A percentile compares a stretch with the other conserved stretches of the same genome.
Evolutionary conservation across 1,140 invertebrate species (phyloP).

Genomic region (Agrypnia vestita): DNA sequence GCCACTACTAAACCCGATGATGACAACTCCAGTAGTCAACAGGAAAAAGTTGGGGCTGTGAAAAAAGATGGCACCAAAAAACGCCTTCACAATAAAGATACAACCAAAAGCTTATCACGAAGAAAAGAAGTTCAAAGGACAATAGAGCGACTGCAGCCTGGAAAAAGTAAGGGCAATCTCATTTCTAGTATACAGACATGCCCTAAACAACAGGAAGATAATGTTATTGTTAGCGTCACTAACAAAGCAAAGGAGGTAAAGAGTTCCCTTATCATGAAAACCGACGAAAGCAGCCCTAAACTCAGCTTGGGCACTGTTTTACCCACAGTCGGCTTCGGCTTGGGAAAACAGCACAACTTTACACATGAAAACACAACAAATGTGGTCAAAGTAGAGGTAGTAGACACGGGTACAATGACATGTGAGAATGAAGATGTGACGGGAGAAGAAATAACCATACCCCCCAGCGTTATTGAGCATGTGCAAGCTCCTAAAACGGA

Average conservation of each 20-base stretch:
- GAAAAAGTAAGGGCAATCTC: conserved; percentile 89
- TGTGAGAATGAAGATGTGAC: conserved; percentile 61
- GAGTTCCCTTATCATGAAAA: conserved; percentile 72
- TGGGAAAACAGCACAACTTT: conserved; percentile 76
- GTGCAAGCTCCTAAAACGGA: conserved; percentile 65
- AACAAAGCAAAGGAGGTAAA: conserved; percentile 73
- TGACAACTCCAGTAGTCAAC: conserved; percentile 52
- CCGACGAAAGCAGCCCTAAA: conserved; percentile 80
- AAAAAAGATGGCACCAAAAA: conserved; percentile 51
- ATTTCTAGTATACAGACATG: conserved; percentile 73
- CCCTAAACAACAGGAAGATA: conserved; percentile 71
- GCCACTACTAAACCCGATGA: conserved; percentile 44
- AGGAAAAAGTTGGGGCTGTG: conserved; percentile 59
- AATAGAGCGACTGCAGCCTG: conserved; percentile 86
- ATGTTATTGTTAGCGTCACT: conserved; percentile 64
- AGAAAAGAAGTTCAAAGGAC: conserved; percentile 85
- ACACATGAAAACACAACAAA: conserved; percentile 63
- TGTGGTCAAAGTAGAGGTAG: conserved; percentile 56
- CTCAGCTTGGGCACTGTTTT: conserved; percentile 87
- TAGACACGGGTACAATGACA: conserved; percentile 57
- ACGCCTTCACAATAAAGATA: conserved; percentile 48
- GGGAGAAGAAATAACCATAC: conserved; percentile 59
- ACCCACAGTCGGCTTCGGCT: conserved; percentile 76
- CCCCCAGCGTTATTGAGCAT: conserved; percentile 62
- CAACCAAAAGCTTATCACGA: conserved; percentile 40